Evolutionary conservation across 2,888 invertebrate genomes (phyloP), one percentile per base, ranked within the genome.

Genomic region (Trachelus iudaicus): DNA sequence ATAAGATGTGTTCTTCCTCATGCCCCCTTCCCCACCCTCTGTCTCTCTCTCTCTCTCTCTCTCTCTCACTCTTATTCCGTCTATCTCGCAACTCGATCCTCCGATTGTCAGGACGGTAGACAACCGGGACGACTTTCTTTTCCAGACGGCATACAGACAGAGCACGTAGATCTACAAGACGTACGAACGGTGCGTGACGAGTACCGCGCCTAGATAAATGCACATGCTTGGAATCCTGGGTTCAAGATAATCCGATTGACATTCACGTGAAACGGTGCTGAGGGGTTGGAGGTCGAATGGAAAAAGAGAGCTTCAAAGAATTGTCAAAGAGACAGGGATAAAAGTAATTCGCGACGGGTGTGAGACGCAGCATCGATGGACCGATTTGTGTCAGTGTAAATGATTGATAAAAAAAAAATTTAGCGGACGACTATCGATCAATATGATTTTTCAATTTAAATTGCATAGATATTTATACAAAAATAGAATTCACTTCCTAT

Each of bases 71-170:
- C 31, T 37, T 79, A 69, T 56, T 79, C 75, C 74, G 73, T 79
- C 56, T 75, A 37, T 30, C 75, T 75, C 30, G 79, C 78, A 73
- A 79, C 79, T 31, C 79, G 79, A 73, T 56, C 56, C 56, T 56
- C 23, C 23, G 56, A 56, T 56, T 56, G 56, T 56, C 56, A 56
- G 56, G 23, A 56, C 56, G 23, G 56, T 56, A 56, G 56, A 56
- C 56, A 56, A 56, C 56, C 56, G 56, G 56, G 56, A 34, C n/a
- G 74, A 30, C 37, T 37, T 37, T 74, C 83, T 87, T 88, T 87
- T 87, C 88, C 90, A 89, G 89, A 90, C 90, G 84, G 87, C 85
- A 85, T 85, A 85, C 88, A 90, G 90, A 90, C 89, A 86, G 84
- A 86, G 88, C 89, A 89, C 87, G 89, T 88, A 87, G 77, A 87